Percentiles rank a stretch among this genome's conserved stretches.
Conservation (phyloP, 2,888 invertebrate species). For the Vanessa cardui region DNA sequence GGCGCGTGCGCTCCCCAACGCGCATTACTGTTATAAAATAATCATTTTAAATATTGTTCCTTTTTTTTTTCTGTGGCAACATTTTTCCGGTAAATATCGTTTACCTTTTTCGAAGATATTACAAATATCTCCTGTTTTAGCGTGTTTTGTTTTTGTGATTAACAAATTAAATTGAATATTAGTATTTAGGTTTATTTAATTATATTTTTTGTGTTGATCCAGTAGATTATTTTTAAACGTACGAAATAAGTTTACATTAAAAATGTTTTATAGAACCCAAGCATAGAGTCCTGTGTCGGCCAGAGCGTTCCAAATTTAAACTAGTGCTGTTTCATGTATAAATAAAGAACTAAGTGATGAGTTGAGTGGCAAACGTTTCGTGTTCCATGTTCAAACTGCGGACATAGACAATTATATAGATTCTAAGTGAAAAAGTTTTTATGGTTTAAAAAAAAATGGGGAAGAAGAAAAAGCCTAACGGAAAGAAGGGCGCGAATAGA, state of each 20-base stretch:
- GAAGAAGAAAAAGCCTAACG: conserved; percentile 75
- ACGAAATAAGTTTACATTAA: conserved; percentile 34
- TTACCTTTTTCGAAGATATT: neutral
- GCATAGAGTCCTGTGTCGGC: conserved; percentile 66
- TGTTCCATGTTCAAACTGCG: conserved; percentile 39
- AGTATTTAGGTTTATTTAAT: neutral
- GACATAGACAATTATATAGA: conserved; percentile 52
- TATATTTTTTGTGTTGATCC: conserved; percentile 47
- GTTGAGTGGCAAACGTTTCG: conserved; percentile 39
- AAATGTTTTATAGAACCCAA: conserved; percentile 55
- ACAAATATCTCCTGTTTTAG: neutral
- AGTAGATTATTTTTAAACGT: neutral
- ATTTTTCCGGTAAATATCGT: conserved; percentile 10
- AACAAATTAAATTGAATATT: conserved; percentile 5
- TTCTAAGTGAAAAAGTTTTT: conserved; percentile 55
- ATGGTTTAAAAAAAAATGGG: conserved; percentile 62
- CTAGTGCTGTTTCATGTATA: conserved; percentile 47
- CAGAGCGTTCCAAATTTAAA: conserved; percentile 54
- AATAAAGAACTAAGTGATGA: conserved; percentile 51
- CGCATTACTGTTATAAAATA: conserved; percentile 51
- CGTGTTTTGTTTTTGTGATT: conserved; percentile 18
- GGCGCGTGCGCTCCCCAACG: conserved; percentile 65
- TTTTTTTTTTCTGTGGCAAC: conserved; percentile 33
- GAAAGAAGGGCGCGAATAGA: conserved; percentile 68
- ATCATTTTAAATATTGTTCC: conserved; percentile 43